Evolutionary conservation across 2,113 vertebrate species (phyloP), one percentile per base, ranked within the genome.

Genomic region (Anguilla rostrata): DNA sequence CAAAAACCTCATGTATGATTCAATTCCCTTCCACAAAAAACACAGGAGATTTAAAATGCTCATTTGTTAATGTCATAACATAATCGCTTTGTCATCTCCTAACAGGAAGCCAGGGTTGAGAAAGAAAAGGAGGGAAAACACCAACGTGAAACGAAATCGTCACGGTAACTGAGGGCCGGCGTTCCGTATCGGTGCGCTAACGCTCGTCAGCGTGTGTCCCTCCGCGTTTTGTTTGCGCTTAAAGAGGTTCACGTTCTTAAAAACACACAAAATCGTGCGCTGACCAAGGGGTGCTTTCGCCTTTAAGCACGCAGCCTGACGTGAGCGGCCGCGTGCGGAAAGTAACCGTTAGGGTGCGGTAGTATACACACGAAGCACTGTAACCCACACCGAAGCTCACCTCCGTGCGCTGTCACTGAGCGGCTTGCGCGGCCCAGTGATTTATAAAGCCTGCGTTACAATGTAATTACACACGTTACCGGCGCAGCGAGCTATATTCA

Each of bases 141-240:
- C 57, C 29, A 57, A 82, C 40, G 5, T 29, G 29, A 80, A 85
- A 85, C 80, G 29, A 85, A 85, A 40, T 85, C 84, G 80, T 75
- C 80, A 80, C 75, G 75, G 78, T 85, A 85, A 85, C 80, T 85
- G 80, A 39, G n/a, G 41, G 53, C n/a, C 84, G 16, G 49, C 84
- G 26, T 49, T 85, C 34, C 8, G 9, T 75, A 34, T 75, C 12
- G 9, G 20, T n/a, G 11, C 26, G 5, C 9, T 22, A n/a, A 34
- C 8, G 6, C 20, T 75, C n/a, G 34, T 75, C 34, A 75, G 34
- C 14, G 71, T 6, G 7, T 9, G 26, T 75, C 71, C 71, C 71
- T 75, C 26, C 6, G 71, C 8, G 16, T 34, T 34, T 34, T 40
- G 34, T 20, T 40, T 80, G 81, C 83, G 71, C 63, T 84, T 34